These are phyloP conservation scores for Drosophila tristis DNA, from an alignment of 1,140 invertebrate species.

Conservation along the genomic window DNA sequence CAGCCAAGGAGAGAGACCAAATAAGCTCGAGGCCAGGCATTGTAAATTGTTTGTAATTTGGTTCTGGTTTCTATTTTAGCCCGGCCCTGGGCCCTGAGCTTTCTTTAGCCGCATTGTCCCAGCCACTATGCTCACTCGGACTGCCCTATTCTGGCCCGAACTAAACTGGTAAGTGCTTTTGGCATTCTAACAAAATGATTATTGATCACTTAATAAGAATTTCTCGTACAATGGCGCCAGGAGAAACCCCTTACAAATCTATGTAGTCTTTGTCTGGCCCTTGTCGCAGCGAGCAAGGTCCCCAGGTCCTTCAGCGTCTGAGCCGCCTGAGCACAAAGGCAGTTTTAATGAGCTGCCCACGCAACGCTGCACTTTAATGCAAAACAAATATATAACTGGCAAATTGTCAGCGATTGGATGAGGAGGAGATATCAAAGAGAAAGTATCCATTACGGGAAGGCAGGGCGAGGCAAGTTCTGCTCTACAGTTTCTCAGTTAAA, in stretches of 20 bases:
- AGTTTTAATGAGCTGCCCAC: conserved; percentile 77
- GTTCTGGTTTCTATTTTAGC: conserved; percentile 64
- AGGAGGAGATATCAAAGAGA: conserved; percentile 24
- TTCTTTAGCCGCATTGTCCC: conserved; percentile 11
- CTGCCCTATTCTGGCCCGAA: too few relatives aligned
- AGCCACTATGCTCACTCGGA: too few relatives aligned
- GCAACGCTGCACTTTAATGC: conserved; percentile 74
- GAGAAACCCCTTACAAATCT: conserved; percentile 13
- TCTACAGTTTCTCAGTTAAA: conserved; percentile 29
- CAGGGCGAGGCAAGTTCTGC: conserved; percentile 11
- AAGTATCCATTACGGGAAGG: conserved; percentile 48
- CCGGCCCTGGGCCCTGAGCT: conserved; percentile 50
- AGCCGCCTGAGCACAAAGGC: conserved; percentile 50
- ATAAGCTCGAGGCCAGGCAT: conserved; percentile 55
- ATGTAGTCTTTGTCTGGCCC: conserved; percentile 36
- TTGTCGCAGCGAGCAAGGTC: conserved; percentile 20
- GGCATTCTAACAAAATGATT: conserved; percentile 80
- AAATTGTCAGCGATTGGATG: conserved; percentile 37
- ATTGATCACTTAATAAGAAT: conserved; percentile 83
- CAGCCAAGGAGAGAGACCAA: conserved; percentile 24
- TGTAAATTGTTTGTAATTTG: conserved; percentile 80
- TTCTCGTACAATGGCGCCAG: conserved; percentile 69
- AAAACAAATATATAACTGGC: conserved; percentile 72
- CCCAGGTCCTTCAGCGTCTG: conserved; percentile 2
- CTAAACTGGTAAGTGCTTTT: conserved; percentile 55